Evolutionary conservation across 2,113 vertebrate genomes (phyloP).

Genomic region (Piprites chloris): DNA sequence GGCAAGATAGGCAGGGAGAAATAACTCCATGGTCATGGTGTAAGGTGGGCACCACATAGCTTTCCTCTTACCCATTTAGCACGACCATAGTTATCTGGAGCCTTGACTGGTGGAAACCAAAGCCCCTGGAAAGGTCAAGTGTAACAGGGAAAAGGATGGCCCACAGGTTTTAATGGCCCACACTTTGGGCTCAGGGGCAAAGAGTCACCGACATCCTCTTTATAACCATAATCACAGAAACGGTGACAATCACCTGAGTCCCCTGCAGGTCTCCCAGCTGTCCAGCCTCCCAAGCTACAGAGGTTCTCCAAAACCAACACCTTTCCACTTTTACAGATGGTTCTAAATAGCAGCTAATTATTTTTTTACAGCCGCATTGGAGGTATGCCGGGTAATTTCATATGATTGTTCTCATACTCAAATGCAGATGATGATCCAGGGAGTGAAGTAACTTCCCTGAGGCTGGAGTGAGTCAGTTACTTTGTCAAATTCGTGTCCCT

Average conservation of each 20-base stretch:
- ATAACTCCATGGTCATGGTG: background rate
- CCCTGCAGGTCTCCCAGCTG: background rate
- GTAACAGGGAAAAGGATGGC: background rate
- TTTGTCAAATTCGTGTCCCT: background rate
- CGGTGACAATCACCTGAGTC: background rate
- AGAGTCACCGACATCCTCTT: background rate
- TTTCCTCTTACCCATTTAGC: background rate
- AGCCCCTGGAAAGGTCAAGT: background rate
- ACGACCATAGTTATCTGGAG: background rate
- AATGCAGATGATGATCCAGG: constrained; percentile 7
- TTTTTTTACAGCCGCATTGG: background rate
- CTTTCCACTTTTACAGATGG: background rate
- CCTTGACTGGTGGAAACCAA: background rate
- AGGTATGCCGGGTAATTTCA: background rate
- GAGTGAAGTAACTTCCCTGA: constrained; percentile 38
- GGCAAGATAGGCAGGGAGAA: background rate
- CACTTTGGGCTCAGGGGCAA: background rate
- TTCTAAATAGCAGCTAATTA: background rate
- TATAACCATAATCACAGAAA: background rate
- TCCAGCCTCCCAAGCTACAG: background rate
- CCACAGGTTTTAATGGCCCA: background rate
- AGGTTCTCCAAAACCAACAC: background rate
- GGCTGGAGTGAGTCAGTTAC: constrained; percentile 32
- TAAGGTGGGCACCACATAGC: background rate
- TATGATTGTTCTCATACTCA: background rate